A percentile compares a stretch with the other conserved stretches of the same genome.
Evolutionary conservation across 2,888 invertebrate genomes (phyloP).

Genomic region (Lasioglossum zephyrum): DNA sequence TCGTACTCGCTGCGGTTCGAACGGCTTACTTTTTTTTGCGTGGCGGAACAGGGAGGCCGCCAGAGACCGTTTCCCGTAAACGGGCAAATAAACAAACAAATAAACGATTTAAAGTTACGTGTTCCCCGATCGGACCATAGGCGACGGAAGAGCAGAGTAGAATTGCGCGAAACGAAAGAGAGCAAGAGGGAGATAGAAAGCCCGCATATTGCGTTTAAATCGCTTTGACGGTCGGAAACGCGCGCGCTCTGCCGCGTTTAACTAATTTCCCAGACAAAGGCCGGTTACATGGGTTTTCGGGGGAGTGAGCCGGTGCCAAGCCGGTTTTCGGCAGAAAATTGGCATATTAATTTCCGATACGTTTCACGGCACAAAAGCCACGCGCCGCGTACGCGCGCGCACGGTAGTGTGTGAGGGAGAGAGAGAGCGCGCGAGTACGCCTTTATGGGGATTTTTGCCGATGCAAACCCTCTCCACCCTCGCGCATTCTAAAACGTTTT

Average conservation of each 20-base stretch:
- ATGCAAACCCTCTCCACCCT: neutral
- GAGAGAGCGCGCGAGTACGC: neutral
- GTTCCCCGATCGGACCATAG: neutral
- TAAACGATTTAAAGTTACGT: slow-evolving; percentile 32
- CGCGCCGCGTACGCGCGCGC: neutral
- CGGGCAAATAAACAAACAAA: slow-evolving; percentile 24
- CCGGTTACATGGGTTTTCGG: slow-evolving; percentile 28
- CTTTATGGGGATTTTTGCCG: slow-evolving; percentile 51
- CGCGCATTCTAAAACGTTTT: neutral
- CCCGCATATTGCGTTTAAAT: slow-evolving; percentile 46
- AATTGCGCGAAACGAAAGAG: neutral
- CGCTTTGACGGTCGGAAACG: slow-evolving; percentile 59
- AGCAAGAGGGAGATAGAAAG: neutral
- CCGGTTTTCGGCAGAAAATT: slow-evolving; percentile 52
- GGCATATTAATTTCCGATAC: slow-evolving; percentile 60
- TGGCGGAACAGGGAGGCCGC: neutral
- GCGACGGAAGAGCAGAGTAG: neutral
- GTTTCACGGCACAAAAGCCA: slow-evolving; percentile 49
- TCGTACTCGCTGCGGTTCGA: neutral
- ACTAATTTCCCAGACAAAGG: slow-evolving; percentile 64
- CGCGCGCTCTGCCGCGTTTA: slow-evolving; percentile 26
- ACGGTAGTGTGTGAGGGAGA: neutral
- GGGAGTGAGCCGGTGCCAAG: slow-evolving; percentile 24
- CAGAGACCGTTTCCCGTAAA: neutral
- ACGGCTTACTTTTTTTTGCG: neutral